These are phyloP conservation scores for Microcebus lehilahytsara DNA, from an alignment of 2,113 vertebrate species.

Conservation along the genomic window DNA sequence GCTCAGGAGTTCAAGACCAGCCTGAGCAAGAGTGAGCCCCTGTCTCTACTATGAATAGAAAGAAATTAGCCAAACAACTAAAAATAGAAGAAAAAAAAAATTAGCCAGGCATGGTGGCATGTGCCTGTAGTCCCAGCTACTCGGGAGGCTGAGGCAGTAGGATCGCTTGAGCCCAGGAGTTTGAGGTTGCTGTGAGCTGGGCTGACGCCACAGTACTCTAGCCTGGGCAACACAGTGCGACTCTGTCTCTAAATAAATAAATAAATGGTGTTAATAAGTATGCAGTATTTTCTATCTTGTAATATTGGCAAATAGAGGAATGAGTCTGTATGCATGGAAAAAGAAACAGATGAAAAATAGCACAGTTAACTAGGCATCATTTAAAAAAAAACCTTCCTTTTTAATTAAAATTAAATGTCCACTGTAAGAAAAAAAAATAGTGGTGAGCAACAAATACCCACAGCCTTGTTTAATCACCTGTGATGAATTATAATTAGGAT, in stretches of 20 bases:
- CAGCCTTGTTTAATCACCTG: slow-evolving; percentile 78
- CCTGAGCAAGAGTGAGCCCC: too few relatives aligned
- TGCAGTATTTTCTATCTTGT: background rate
- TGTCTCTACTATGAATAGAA: too few relatives aligned
- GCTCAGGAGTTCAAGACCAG: too few relatives aligned
- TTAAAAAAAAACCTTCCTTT: background rate
- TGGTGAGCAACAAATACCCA: slow-evolving; percentile 68
- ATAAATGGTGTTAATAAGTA: background rate
- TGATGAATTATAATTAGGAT: slow-evolving; percentile 81
- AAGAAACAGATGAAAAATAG: slow-evolving; percentile 57
- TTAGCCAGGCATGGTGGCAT: too few relatives aligned
- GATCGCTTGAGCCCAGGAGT: too few relatives aligned
- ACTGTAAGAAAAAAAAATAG: slow-evolving; percentile 32
- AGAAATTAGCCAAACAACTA: too few relatives aligned
- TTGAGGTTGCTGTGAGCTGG: too few relatives aligned
- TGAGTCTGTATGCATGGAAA: background rate
- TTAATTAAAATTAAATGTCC: slow-evolving; percentile 81
- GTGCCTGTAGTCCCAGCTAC: too few relatives aligned
- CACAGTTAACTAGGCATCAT: slow-evolving; percentile 52
- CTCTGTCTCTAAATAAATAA: background rate
- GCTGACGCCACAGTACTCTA: too few relatives aligned
- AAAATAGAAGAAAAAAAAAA: too few relatives aligned
- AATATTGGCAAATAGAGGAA: background rate
- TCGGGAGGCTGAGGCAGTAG: too few relatives aligned
- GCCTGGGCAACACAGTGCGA: too few relatives aligned